Evolutionary conservation across 2,113 vertebrate species (phyloP).

Genomic region (Cyphomyrus discorhynchus): DNA sequence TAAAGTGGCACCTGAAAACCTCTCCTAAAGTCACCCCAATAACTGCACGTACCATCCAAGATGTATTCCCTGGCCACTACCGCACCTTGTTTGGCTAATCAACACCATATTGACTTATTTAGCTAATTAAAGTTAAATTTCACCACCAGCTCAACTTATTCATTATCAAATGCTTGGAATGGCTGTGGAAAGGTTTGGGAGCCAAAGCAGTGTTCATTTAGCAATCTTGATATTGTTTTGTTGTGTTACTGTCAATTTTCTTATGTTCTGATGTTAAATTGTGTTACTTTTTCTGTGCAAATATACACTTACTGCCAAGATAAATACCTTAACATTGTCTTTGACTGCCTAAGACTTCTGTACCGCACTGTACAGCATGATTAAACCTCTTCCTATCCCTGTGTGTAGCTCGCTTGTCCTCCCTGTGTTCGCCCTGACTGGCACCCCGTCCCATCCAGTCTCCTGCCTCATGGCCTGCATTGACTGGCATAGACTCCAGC

Average conservation of each 20-base stretch:
- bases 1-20: no score
- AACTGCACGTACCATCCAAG: no score
- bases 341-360: neutral
- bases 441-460: neutral
- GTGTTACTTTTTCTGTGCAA: neutral
- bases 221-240: neutral
- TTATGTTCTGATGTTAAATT: neutral
- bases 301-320: neutral
- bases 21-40: no score
- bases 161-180: neutral
- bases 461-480: neutral
- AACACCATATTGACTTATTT: neutral
- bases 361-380: neutral
- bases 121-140: neutral
- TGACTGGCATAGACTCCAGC: neutral
- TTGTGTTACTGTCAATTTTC: neutral
- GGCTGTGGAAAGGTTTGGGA: neutral
- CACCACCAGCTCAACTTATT: neutral
- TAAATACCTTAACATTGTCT: neutral
- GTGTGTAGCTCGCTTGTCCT: neutral
- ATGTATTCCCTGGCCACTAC: neutral
- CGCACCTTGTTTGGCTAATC: neutral
- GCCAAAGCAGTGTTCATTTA: neutral
- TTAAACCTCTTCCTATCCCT: neutral
- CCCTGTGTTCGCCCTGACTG: neutral